Conservation (phyloP, 2,113 vertebrate genomes). For the Alethe diademata region DNA sequence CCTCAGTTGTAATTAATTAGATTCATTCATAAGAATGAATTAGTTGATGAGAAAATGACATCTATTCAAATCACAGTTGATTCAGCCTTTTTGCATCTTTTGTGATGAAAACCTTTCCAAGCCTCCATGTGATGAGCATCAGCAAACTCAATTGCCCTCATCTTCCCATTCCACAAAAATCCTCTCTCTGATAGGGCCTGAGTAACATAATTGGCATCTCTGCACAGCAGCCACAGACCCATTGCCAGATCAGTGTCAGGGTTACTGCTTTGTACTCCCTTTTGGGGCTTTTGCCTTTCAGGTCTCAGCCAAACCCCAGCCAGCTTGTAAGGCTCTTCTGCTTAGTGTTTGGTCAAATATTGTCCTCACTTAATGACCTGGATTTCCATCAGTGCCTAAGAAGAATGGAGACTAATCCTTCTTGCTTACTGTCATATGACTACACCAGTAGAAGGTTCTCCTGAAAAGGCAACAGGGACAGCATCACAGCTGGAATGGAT, state of each 20-base stretch:
- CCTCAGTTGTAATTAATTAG: slow-evolving; percentile 4
- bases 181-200: not conserved
- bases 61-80: not conserved
- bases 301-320: not conserved
- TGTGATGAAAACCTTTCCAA: not conserved
- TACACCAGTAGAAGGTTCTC: not conserved
- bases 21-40: slow-evolving; percentile 29
- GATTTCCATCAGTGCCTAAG: not conserved
- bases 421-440: not conserved
- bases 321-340: not conserved
- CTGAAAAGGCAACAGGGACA: not conserved
- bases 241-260: not conserved
- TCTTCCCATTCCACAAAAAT: not conserved
- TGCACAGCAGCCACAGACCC: not conserved
- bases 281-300: not conserved
- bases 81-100: not conserved
- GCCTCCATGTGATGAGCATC: not conserved
- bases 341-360: not conserved
- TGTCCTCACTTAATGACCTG: not conserved
- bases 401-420: not conserved
- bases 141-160: not conserved
- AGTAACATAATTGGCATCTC: not conserved
- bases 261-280: not conserved
- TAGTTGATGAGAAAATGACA: slow-evolving; percentile 21
- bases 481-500: not conserved